Base-by-base conservation (phyloP, 92 coral and sea anemone species). In the Phenganax subtilis region DNA sequence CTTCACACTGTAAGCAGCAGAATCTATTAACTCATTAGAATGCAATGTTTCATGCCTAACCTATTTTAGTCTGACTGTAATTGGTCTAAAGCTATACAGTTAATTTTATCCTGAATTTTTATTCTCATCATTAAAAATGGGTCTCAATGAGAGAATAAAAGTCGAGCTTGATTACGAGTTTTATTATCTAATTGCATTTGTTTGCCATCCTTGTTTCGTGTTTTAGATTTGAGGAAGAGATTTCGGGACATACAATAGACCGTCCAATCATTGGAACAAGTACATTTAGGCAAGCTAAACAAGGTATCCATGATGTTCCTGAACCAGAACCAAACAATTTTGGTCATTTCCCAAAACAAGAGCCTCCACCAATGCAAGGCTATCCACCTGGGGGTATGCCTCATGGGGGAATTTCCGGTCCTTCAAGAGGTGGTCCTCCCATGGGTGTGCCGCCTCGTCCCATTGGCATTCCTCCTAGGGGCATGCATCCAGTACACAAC, bases 181-280 rank as follows among this genome's bases (percentile, higher is more conserved):
- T 37, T 37, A 37, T 37, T 37, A 37, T 37, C 47, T 37, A 37
- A 1, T 2, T 37, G 5, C 47, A 37, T 37, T 37, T 37, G 47
- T 37, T 37, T 37, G 47, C 47, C 47, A 37, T 37, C 47, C 47
- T 16, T 31, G 37, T 37, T 52, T 80, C 8, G 72, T 47, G 37
- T 30, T 80, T 47, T 81, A 94, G 98, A 85, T 94, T 94, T 90
- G 98, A 94, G 59, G 93, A 94, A 84, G 98, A 94, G 84, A 89
- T 94, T 27, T 91, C 97, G 30, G 98, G 86, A 30, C 97, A 94
- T 75, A 92, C 97, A 0, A 76, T 89, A 72, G 87, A 89, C 31
- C 94, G 93, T 56, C 89, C 89, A 0, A 90, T 94, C 30, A 88
- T 96, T 44, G 91, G 96, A 11, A 91, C 99, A 72, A 89, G 85